Percentiles rank a stretch among this genome's conserved stretches.
Conservation (phyloP, 2,888 invertebrate species). For the Meganola albula region DNA sequence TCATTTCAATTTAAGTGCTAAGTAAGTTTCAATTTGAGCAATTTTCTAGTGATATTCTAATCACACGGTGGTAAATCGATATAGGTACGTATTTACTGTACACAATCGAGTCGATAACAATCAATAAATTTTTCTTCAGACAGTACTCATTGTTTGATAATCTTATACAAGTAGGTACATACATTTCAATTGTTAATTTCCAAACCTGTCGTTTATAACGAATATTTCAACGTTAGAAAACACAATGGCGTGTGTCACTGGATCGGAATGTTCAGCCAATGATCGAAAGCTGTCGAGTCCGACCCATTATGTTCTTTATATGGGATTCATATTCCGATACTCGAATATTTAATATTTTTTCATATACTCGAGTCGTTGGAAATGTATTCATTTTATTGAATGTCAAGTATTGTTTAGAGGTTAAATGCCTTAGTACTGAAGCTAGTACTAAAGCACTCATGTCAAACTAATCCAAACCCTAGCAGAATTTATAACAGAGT, state of each 20-base stretch:
- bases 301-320: slow-evolving; percentile 37
- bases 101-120: no score
- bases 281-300: slow-evolving; percentile 40
- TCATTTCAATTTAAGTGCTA: background rate
- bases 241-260: slow-evolving; percentile 52
- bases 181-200: slow-evolving; percentile 49
- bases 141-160: slow-evolving; percentile 36
- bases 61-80: no score
- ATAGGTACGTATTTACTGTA: no score
- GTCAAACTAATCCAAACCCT: no score
- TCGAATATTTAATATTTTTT: slow-evolving; percentile 32
- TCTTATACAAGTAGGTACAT: slow-evolving; percentile 24
- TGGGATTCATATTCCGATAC: slow-evolving; percentile 27
- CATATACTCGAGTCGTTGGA: no score
- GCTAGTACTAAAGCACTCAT: no score
- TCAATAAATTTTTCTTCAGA: slow-evolving; percentile 15
- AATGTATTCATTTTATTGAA: no score
- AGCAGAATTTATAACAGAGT: no score
- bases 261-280: slow-evolving; percentile 46
- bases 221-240: slow-evolving; percentile 46
- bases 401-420: no score
- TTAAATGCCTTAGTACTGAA: no score
- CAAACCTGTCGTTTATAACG: slow-evolving; percentile 36
- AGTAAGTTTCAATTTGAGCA: slow-evolving; percentile 2
- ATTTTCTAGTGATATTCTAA: no score